Evolutionary conservation across 2,888 invertebrate genomes (phyloP).

Genomic region (Drosophila nr. medialis): DNA sequence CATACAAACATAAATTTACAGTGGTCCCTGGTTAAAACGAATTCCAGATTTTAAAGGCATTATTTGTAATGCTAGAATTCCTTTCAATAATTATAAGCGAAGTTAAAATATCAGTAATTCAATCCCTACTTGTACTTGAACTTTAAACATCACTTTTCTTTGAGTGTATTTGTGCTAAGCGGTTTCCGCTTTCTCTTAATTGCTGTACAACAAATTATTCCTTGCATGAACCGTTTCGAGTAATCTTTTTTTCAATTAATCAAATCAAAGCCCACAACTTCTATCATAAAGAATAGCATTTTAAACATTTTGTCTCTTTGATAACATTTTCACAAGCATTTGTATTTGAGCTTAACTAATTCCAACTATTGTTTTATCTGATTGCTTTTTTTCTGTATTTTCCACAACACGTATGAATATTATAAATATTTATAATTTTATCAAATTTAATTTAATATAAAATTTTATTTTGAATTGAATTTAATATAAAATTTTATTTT

Average conservation of each 20-base stretch:
- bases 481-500: background rate
- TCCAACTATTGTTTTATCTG: background rate
- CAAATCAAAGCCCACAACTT: background rate
- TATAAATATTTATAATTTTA: background rate
- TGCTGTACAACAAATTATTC: background rate
- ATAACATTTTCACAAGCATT: background rate
- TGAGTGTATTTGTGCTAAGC: background rate
- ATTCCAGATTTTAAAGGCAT: background rate
- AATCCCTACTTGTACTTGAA: background rate
- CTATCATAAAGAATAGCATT: background rate
- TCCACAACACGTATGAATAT: background rate
- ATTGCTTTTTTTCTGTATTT: background rate
- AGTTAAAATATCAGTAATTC: background rate
- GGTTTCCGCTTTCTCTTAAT: background rate
- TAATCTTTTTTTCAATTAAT: background rate
- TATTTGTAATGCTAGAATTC: background rate
- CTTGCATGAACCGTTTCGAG: background rate
- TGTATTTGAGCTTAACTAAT: background rate
- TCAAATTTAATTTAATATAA: background rate
- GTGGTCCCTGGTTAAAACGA: background rate
- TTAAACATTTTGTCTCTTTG: background rate
- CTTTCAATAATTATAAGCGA: background rate
- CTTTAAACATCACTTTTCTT: background rate
- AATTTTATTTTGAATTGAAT: background rate
- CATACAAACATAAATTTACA: conserved; percentile 9